A percentile compares a stretch with the other conserved stretches of the same genome.
Conservation (phyloP, 2,797 vertebrate species). For the Siniperca obscura region DNA sequence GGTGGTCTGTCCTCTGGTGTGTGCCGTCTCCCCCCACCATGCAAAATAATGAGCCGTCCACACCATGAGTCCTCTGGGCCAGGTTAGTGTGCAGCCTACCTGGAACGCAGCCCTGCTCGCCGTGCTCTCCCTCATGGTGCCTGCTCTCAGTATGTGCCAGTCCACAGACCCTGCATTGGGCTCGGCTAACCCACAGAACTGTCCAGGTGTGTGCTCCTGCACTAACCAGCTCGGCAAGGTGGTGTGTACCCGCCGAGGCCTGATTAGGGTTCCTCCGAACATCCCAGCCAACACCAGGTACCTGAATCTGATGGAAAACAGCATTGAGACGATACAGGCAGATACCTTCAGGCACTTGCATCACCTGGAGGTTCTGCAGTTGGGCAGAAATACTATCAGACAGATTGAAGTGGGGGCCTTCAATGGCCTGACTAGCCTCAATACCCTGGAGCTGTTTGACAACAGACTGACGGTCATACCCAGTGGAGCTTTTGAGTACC, state of each 20-base stretch:
- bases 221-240: slow-evolving; percentile 98
- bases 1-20: slow-evolving; percentile 87
- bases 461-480: slow-evolving; percentile 98
- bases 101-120: slow-evolving; percentile 94
- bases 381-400: slow-evolving; percentile 95
- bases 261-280: slow-evolving; percentile 92
- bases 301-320: slow-evolving; percentile 99
- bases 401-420: slow-evolving; percentile 99
- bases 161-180: slow-evolving; percentile 84
- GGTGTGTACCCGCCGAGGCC: slow-evolving; percentile 94
- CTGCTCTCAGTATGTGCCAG: slow-evolving; percentile 91
- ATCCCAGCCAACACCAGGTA: slow-evolving; percentile 95
- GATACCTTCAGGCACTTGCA: slow-evolving; percentile 96
- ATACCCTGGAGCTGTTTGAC: slow-evolving; percentile 97
- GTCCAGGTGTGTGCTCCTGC: slow-evolving; percentile 96
- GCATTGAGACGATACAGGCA: slow-evolving; percentile 96
- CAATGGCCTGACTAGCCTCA: slow-evolving; percentile 96
- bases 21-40: slow-evolving; percentile 90
- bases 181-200: slow-evolving; percentile 91
- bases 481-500: slow-evolving; percentile 97
- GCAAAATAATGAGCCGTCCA: slow-evolving; percentile 98
- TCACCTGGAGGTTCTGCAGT: slow-evolving; percentile 96
- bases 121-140: slow-evolving; percentile 92
- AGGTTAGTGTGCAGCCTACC: slow-evolving; percentile 97
- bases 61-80: slow-evolving; percentile 99